These are phyloP conservation scores for Protaetia brevitarsis DNA, from an alignment of 1,140 invertebrate species.

Conservation along the genomic window DNA sequence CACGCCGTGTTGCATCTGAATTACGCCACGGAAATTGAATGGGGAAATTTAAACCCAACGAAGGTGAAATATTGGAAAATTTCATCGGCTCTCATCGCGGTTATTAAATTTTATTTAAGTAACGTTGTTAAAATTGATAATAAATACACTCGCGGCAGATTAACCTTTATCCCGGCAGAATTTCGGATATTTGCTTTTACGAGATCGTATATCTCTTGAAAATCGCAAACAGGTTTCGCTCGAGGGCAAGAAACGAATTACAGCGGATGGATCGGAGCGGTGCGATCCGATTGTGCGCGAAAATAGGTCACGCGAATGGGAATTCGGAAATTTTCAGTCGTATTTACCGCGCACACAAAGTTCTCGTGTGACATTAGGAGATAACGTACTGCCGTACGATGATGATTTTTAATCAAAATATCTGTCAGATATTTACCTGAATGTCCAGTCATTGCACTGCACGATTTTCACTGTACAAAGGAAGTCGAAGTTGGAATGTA, in stretches of 20 bases:
- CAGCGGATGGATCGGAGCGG: background rate
- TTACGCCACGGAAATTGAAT: too few species aligned
- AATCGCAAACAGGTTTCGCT: background rate
- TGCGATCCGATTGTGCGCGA: background rate
- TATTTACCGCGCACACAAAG: background rate
- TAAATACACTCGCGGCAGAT: background rate
- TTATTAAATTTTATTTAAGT: too few species aligned
- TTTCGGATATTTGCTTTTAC: too few species aligned
- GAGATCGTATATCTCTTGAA: background rate
- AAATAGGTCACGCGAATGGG: background rate
- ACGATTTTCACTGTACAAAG: background rate
- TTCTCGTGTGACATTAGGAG: too few species aligned
- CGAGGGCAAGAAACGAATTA: background rate
- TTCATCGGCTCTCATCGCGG: too few species aligned
- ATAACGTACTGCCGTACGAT: too few species aligned
- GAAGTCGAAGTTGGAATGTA: background rate
- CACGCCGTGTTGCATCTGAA: too few species aligned
- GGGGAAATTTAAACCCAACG: too few species aligned
- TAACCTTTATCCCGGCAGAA: too few species aligned
- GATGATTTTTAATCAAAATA: background rate
- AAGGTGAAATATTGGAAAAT: too few species aligned
- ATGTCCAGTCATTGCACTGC: background rate
- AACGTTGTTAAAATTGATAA: background rate
- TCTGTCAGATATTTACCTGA: constrained; percentile 3
- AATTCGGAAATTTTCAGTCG: background rate